phyloP scores from a whole-genome alignment of 2,113 vertebrate genomes.

The Nettapus auritus region DNA sequence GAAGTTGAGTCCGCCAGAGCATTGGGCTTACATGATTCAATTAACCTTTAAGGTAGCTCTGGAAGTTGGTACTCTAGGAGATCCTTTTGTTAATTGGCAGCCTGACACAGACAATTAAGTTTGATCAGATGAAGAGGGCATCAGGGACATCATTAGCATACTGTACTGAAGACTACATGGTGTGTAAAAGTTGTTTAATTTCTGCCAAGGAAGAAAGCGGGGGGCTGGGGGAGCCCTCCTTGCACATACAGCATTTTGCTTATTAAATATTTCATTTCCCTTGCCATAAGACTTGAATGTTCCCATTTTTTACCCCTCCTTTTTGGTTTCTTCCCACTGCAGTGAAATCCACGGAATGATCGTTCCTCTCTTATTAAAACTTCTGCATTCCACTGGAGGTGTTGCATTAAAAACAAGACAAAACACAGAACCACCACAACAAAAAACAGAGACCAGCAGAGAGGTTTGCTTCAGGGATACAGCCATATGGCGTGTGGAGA shows the following conservation, averaged over 20 bases:
- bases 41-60: slow-evolving; percentile 85
- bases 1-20: slow-evolving; percentile 75
- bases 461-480: neutral
- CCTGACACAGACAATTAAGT: slow-evolving; percentile 86
- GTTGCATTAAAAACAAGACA: neutral
- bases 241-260: slow-evolving; percentile 35
- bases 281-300: neutral
- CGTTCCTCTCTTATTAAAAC: slow-evolving; percentile 54
- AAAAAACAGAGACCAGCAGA: neutral
- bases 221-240: slow-evolving; percentile 56
- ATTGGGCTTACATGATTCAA: slow-evolving; percentile 81
- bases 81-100: slow-evolving; percentile 84
- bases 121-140: slow-evolving; percentile 84
- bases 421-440: neutral
- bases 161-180: slow-evolving; percentile 77
- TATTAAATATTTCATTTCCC: slow-evolving; percentile 75
- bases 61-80: slow-evolving; percentile 77
- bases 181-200: slow-evolving; percentile 84
- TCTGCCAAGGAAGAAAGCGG: slow-evolving; percentile 73
- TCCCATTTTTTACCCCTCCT: slow-evolving; percentile 30
- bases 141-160: slow-evolving; percentile 82
- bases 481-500: neutral
- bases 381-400: slow-evolving; percentile 40
- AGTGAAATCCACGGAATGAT: slow-evolving; percentile 48
- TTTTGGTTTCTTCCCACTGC: slow-evolving; percentile 48